phyloP scores from a whole-genome alignment of 2,113 vertebrate species.

The Oriolus oriolus region DNA sequence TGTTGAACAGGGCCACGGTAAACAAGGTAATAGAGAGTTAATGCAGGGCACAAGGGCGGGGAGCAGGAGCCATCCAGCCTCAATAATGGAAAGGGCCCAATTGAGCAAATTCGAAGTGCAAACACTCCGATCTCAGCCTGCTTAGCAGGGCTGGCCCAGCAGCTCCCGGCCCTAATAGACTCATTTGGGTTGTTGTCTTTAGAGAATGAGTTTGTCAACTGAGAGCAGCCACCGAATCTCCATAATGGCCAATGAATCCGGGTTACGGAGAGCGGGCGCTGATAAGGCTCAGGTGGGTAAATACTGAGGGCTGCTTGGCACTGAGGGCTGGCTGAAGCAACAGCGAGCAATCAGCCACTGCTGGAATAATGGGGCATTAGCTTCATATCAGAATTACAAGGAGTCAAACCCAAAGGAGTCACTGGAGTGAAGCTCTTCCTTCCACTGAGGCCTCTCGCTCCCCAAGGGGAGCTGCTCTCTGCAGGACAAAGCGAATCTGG shows the following conservation, averaged over 20 bases:
- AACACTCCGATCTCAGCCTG: conserved; percentile 63
- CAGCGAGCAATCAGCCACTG: background rate
- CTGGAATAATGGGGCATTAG: background rate
- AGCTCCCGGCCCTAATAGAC: background rate
- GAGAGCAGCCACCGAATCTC: background rate
- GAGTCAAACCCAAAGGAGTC: background rate
- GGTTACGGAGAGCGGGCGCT: background rate
- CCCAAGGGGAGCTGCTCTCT: background rate
- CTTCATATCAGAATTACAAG: background rate
- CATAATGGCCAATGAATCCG: background rate
- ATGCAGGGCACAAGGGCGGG: conserved; percentile 40
- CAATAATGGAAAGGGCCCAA: conserved; percentile 68
- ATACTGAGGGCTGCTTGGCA: conserved; percentile 33
- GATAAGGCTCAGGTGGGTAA: conserved; percentile 61
- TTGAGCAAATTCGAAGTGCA: conserved; percentile 58
- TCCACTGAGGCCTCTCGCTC: background rate
- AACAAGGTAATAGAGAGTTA: conserved; percentile 71
- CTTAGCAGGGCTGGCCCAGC: background rate
- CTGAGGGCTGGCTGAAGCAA: background rate
- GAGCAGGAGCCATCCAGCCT: conserved; percentile 40
- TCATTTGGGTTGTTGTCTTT: conserved; percentile 17
- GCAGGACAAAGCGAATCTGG: accelerated
- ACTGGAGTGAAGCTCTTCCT: background rate
- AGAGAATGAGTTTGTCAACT: background rate
- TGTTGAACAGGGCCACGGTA: conserved; percentile 18